Evolutionary conservation across 2,113 vertebrate species (phyloP).

Genomic region (Leiothrix lutea): DNA sequence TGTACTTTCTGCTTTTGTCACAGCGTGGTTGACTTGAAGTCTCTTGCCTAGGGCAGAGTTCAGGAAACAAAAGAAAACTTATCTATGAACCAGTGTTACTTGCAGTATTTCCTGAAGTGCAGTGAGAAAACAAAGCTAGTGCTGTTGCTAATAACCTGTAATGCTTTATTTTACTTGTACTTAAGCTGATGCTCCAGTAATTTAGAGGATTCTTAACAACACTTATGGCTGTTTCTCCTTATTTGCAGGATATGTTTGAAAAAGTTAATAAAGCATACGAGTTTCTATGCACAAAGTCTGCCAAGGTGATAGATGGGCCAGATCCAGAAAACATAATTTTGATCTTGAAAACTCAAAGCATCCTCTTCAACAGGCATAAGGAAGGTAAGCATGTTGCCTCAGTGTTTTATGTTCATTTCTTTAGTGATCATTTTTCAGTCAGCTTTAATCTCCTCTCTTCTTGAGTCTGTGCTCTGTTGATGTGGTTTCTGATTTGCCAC

Average conservation of each 20-base stretch:
- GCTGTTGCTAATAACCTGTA: not conserved
- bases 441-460: not conserved
- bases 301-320: constrained; percentile 89
- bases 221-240: not conserved
- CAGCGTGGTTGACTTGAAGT: not conserved
- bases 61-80: not conserved
- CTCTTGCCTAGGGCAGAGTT: not conserved
- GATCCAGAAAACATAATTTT: constrained; percentile 99
- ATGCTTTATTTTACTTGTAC: not conserved
- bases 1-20: not conserved
- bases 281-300: constrained; percentile 95
- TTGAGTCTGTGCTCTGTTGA: not conserved
- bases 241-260: constrained; percentile 94
- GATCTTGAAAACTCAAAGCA: constrained; percentile 96
- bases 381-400: constrained; percentile 75
- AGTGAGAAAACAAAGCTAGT: not conserved
- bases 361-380: constrained; percentile 95
- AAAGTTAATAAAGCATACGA: constrained; percentile 99
- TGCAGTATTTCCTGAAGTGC: not conserved
- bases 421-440: fast-evolving
- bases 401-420: not conserved
- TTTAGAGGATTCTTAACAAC: not conserved
- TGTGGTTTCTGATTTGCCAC: not conserved
- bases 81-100: not conserved
- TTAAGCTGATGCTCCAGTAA: not conserved